Percentiles rank a stretch among this genome's conserved stretches.
phyloP scores from a whole-genome alignment of 1,140 invertebrate species.

The Pemphigus obesinymphae region DNA sequence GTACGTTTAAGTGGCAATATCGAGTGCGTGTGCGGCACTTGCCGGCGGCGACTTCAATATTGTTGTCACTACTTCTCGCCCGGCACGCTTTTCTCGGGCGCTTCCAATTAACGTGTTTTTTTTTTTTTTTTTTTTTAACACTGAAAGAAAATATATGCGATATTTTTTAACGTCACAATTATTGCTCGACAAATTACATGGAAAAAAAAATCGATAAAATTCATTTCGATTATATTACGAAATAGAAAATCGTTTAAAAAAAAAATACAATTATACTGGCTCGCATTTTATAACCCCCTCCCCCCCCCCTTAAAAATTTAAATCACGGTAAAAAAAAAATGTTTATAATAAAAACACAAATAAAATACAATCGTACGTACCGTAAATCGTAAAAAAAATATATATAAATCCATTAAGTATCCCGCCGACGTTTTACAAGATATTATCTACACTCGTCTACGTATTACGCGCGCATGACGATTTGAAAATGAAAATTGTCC shows the following conservation, averaged over 20 bases:
- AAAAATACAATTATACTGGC: neutral
- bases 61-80: neutral
- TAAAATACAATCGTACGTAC: neutral
- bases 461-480: too few species aligned
- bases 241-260: neutral
- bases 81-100: too few species aligned
- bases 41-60: neutral
- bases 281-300: neutral
- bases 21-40: neutral
- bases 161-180: neutral
- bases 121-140: neutral
- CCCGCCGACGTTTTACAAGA: neutral
- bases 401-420: neutral
- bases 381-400: neutral
- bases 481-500: too few species aligned
- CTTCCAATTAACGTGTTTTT: neutral
- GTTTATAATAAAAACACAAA: neutral
- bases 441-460: neutral
- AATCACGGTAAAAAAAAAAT: neutral
- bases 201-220: neutral
- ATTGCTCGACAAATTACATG: neutral
- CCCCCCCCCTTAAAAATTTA: neutral
- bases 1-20: conserved; percentile 2
- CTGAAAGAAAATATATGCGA: neutral
- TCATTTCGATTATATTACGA: neutral